A percentile compares a stretch with the other conserved stretches of the same genome.
phyloP scores from a whole-genome alignment of 2,888 invertebrate genomes.

The Lumbricus terrestris region DNA sequence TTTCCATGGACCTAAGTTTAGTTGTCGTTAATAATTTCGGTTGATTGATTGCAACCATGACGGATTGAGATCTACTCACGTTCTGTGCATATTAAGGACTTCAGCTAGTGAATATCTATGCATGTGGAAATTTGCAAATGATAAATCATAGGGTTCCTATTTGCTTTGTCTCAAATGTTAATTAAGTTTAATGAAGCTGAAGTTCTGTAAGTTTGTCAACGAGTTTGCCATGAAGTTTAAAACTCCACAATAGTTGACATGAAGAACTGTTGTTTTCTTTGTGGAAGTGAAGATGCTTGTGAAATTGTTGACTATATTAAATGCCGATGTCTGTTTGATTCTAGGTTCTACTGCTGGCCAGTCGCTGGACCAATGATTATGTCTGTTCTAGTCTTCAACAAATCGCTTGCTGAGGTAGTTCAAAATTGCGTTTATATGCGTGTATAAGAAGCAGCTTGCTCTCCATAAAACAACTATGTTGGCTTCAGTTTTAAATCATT shows the following conservation, averaged over 20 bases:
- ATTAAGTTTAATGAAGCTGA: too few species aligned
- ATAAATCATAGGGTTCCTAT: not conserved
- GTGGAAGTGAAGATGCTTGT: not conserved
- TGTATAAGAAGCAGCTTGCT: not conserved
- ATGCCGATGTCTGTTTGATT: conserved; percentile 9
- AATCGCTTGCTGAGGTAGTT: conserved; percentile 70
- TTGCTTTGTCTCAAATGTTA: too few species aligned
- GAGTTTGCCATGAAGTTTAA: not conserved
- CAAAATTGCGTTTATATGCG: not conserved
- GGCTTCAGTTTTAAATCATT: not conserved
- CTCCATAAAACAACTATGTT: not conserved
- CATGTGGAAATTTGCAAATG: not conserved
- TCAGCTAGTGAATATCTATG: not conserved
- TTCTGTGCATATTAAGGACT: not conserved
- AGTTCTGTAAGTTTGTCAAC: not conserved
- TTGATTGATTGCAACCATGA: not conserved
- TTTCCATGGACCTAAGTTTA: too few species aligned
- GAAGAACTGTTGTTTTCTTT: not conserved
- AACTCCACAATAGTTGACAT: not conserved
- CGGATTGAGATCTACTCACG: not conserved
- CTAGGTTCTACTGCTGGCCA: conserved; percentile 77
- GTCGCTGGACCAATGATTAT: conserved; percentile 87
- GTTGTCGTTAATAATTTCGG: not conserved
- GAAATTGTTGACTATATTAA: not conserved
- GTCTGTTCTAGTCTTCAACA: conserved; percentile 80